Percentiles rank a stretch among this genome's conserved stretches.
These are phyloP conservation scores for Lithobates pipiens DNA, from an alignment of 2,797 vertebrate genomes.

Conservation along the genomic window DNA sequence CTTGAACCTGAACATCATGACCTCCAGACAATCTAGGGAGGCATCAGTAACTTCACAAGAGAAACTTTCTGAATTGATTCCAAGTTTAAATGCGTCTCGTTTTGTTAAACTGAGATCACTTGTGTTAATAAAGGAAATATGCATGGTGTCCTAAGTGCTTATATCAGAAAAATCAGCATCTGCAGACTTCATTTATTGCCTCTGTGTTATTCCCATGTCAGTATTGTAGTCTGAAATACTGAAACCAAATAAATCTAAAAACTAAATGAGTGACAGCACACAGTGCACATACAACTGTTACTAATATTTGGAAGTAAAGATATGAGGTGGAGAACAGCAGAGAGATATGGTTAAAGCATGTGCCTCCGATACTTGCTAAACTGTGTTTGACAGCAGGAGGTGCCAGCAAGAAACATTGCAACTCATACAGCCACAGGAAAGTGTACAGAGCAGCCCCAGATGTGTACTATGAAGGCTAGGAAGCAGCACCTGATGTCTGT, in stretches of 20 bases:
- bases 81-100: constrained; percentile 38
- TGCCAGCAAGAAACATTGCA: constrained; percentile 59
- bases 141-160: constrained; percentile 34
- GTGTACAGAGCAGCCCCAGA: constrained; percentile 34
- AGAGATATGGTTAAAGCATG: constrained; percentile 28
- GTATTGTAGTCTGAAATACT: constrained; percentile 44
- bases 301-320: constrained; percentile 23
- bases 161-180: constrained; percentile 34
- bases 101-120: constrained; percentile 27
- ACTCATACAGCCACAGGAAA: constrained; percentile 46
- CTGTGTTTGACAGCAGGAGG: constrained; percentile 56
- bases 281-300: constrained; percentile 32
- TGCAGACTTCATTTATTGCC: constrained; percentile 39
- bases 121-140: constrained; percentile 36
- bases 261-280: constrained; percentile 33
- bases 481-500: constrained; percentile 59
- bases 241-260: constrained; percentile 31
- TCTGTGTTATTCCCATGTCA: constrained; percentile 38
- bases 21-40: constrained; percentile 61
- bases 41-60: constrained; percentile 59
- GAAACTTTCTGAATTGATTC: constrained; percentile 43
- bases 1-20: constrained; percentile 52
- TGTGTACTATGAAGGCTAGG: constrained; percentile 52
- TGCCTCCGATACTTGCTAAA: constrained; percentile 45
- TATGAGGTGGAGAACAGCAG: constrained; percentile 8